These are phyloP conservation scores for Drosophila meridiana DNA, from an alignment of 2,888 invertebrate species.

Conservation along the genomic window DNA sequence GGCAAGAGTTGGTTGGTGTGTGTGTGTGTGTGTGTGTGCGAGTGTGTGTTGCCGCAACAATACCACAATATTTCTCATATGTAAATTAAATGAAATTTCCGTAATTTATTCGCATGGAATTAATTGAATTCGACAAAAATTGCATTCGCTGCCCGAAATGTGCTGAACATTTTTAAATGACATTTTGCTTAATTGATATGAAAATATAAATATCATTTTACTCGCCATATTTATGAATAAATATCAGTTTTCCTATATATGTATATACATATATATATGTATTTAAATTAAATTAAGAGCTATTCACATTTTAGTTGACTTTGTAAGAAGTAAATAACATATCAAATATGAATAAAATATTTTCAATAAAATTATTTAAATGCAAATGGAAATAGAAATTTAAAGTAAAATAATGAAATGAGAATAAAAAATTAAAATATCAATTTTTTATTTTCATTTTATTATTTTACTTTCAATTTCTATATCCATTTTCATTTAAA, in stretches of 20 bases:
- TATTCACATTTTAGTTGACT: background rate
- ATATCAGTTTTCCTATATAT: background rate
- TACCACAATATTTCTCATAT: constrained; percentile 56
- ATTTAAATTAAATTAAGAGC: background rate
- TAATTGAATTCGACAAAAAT: constrained; percentile 54
- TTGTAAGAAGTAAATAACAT: background rate
- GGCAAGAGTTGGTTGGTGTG: constrained; percentile 1
- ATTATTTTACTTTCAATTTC: too few relatives aligned
- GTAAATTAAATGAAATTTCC: constrained; percentile 56
- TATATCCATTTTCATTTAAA: too few relatives aligned
- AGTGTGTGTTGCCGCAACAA: constrained; percentile 32
- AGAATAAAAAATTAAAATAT: background rate
- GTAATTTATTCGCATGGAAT: constrained; percentile 54
- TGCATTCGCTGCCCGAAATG: constrained; percentile 24
- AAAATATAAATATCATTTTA: constrained; percentile 1
- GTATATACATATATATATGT: background rate
- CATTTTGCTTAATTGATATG: constrained; percentile 52
- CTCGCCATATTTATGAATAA: background rate
- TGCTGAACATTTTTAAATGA: constrained; percentile 30
- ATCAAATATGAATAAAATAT: background rate
- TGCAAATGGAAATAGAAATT: background rate
- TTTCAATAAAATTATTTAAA: background rate
- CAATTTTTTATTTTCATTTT: background rate
- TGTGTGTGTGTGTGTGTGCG: constrained; percentile 3
- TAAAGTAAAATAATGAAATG: background rate